phyloP scores from a whole-genome alignment of 1,140 invertebrate species.

The Dendrolimus kikuchii region DNA sequence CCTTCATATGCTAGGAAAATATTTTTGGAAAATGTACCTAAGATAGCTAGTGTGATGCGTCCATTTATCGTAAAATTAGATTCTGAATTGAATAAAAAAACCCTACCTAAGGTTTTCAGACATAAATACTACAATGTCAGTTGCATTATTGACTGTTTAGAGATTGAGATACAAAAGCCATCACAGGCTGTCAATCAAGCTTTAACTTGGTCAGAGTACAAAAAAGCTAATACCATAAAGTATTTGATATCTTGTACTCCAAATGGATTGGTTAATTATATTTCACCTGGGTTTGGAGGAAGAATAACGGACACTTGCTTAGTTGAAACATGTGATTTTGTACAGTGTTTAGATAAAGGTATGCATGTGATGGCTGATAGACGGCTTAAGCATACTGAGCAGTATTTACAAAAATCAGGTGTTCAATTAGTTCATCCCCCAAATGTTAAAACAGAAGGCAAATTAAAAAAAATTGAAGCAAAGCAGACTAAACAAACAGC shows the following conservation, averaged over 20 bases:
- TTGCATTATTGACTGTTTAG: slow-evolving; percentile 6
- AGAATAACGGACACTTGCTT: slow-evolving; percentile 1
- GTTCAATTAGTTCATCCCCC: slow-evolving; percentile 4
- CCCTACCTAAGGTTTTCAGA: slow-evolving; percentile 2
- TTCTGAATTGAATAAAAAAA: neutral
- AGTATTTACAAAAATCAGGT: slow-evolving; percentile 8
- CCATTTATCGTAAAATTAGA: slow-evolving; percentile 4
- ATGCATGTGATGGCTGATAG: slow-evolving; percentile 9
- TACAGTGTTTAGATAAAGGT: slow-evolving; percentile 3
- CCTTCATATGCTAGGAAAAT: neutral
- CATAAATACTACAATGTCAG: slow-evolving; percentile 3
- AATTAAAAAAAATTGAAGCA: slow-evolving; percentile 1
- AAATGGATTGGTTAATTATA: neutral
- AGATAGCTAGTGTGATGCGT: neutral
- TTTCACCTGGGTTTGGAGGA: neutral
- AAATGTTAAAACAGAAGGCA: slow-evolving; percentile 3
- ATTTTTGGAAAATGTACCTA: slow-evolving; percentile 3
- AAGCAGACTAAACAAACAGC: slow-evolving; percentile 6
- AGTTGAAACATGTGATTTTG: slow-evolving; percentile 7
- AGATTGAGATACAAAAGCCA: slow-evolving; percentile 7
- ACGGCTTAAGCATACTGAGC: slow-evolving; percentile 14
- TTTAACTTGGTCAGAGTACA: slow-evolving; percentile 2
- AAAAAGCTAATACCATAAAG: neutral
- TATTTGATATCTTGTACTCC: slow-evolving; percentile 1
- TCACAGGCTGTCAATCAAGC: neutral